Evolutionary conservation across 2,797 vertebrate genomes (phyloP).

Genomic region (Serranus cabrilla): DNA sequence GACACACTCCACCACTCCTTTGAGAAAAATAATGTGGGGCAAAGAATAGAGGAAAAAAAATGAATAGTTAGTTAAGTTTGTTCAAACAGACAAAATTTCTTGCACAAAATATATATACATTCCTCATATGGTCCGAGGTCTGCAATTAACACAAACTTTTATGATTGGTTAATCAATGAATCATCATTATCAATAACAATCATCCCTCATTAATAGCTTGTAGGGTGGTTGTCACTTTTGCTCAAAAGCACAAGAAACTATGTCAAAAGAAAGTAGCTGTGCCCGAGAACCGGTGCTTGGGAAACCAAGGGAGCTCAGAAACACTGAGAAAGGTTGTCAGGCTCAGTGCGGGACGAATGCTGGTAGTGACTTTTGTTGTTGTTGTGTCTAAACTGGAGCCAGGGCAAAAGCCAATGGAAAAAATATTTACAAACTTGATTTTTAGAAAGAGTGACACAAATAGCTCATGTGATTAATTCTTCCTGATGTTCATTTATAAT

Average conservation of each 20-base stretch:
- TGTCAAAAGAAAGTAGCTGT: too few relatives aligned
- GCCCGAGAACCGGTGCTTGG: too few relatives aligned
- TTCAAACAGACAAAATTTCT: not conserved
- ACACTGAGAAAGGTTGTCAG: too few relatives aligned
- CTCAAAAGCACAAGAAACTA: too few relatives aligned
- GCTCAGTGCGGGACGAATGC: too few relatives aligned
- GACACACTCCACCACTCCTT: constrained; percentile 70
- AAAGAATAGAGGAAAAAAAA: not conserved
- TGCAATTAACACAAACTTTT: constrained; percentile 1
- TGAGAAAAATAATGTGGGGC: not conserved
- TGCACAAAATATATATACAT: not conserved
- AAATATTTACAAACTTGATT: too few relatives aligned
- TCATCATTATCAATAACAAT: not conserved
- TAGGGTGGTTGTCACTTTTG: too few relatives aligned
- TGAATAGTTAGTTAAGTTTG: not conserved
- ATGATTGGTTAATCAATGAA: not conserved
- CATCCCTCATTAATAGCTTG: not conserved
- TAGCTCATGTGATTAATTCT: not conserved
- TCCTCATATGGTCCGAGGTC: not conserved
- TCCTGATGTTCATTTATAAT: not conserved
- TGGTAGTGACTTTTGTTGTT: too few relatives aligned
- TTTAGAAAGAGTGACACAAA: too few relatives aligned
- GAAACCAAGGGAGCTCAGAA: too few relatives aligned
- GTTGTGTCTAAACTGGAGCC: too few relatives aligned
- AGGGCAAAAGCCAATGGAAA: too few relatives aligned